Evolutionary conservation across 2,888 invertebrate species (phyloP).

Genomic region (Drosophila mulleri): DNA sequence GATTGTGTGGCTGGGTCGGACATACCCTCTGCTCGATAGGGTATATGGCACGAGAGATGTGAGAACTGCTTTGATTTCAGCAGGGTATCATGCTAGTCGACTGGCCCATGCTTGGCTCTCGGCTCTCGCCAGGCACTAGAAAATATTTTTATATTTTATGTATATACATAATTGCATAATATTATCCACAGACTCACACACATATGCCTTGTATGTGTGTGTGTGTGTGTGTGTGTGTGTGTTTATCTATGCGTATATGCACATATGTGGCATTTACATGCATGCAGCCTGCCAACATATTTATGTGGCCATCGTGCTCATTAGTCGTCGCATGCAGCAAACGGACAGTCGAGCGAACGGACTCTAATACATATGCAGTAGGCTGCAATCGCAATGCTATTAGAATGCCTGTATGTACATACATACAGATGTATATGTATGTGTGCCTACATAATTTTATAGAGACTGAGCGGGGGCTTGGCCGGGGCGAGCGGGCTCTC

Average conservation of each 20-base stretch:
- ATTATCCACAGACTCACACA: neutral
- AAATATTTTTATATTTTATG: conserved; percentile 24
- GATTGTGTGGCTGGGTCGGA: too few species aligned
- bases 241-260: neutral
- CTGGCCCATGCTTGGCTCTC: neutral
- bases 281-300: conserved; percentile 15
- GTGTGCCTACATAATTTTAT: conserved; percentile 29
- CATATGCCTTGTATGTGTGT: neutral
- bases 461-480: neutral
- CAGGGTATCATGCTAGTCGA: conserved; percentile 1
- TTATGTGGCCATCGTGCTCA: conserved; percentile 37
- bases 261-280: conserved; percentile 1
- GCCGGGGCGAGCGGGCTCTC: too few species aligned
- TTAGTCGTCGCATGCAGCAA: conserved; percentile 17
- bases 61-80: too few species aligned
- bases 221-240: neutral
- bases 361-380: conserved; percentile 31
- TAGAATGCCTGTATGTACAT: neutral
- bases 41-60: too few species aligned
- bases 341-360: neutral
- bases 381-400: conserved; percentile 1
- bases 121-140: conserved; percentile 13
- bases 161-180: conserved; percentile 30
- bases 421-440: too few species aligned
- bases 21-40: too few species aligned